phyloP scores from a whole-genome alignment of 2,888 invertebrate genomes.

The Bruchidius siliquastri region DNA sequence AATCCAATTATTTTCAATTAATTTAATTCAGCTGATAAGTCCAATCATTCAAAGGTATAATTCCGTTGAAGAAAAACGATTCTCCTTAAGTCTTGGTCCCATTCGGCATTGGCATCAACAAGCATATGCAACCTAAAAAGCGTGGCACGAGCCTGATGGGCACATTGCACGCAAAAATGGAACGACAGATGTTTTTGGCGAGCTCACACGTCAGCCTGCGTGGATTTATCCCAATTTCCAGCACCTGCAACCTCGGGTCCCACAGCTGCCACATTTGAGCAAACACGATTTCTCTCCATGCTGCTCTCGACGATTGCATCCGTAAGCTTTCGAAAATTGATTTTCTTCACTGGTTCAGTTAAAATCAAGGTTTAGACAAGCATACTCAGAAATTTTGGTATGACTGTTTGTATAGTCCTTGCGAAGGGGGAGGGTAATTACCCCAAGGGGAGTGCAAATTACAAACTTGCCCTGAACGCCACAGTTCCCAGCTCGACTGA shows the following conservation, averaged over 20 bases:
- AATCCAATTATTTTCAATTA: too few species aligned
- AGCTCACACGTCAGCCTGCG: not conserved
- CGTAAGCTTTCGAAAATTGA: not conserved
- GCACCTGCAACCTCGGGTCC: not conserved
- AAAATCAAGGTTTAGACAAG: too few species aligned
- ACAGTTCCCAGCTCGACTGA: too few species aligned
- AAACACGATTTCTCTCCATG: not conserved
- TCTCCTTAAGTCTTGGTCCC: not conserved
- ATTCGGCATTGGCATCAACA: not conserved
- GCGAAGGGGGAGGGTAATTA: too few species aligned
- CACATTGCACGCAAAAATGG: not conserved
- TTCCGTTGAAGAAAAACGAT: too few species aligned
- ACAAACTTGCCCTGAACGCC: too few species aligned
- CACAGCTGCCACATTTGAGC: not conserved
- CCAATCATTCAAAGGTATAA: too few species aligned
- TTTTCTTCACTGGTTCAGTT: too few species aligned
- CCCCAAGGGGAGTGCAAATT: too few species aligned
- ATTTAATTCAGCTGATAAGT: too few species aligned
- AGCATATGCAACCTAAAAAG: not conserved
- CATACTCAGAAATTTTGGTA: too few species aligned
- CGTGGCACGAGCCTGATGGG: not conserved
- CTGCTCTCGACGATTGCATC: not conserved
- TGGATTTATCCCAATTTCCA: not conserved
- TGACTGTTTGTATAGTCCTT: too few species aligned
- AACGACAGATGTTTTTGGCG: not conserved